These are phyloP conservation scores for Orthosia gothica DNA, from an alignment of 2,888 invertebrate species.

Conservation along the genomic window DNA sequence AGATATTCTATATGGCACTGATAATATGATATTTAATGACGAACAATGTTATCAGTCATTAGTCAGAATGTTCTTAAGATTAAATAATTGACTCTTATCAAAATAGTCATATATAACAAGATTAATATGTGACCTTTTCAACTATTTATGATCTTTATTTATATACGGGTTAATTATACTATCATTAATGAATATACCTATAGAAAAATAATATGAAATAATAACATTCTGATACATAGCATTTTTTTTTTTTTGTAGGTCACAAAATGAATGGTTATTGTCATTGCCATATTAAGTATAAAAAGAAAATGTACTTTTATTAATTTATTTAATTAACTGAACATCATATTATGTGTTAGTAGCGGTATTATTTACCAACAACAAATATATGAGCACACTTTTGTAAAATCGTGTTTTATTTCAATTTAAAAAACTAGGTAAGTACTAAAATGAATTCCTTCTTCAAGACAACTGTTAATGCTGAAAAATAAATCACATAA, in stretches of 20 bases:
- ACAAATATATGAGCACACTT: constrained; percentile 79
- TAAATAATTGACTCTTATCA: background rate
- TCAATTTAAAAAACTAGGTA: background rate
- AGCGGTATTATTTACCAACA: constrained; percentile 67
- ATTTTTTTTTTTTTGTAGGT: background rate
- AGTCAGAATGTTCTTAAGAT: background rate
- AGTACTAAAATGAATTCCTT: background rate
- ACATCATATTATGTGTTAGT: constrained; percentile 36
- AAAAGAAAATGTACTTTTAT: background rate
- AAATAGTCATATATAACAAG: background rate
- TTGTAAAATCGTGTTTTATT: constrained; percentile 54
- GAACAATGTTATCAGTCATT: background rate
- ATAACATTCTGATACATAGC: background rate
- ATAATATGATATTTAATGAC: background rate
- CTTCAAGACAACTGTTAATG: background rate
- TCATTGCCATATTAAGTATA: constrained; percentile 3
- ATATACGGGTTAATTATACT: too few relatives aligned
- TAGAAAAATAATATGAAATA: background rate
- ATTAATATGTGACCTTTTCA: background rate
- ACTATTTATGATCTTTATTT: background rate
- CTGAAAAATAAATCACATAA: too few relatives aligned
- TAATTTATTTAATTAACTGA: constrained; percentile 27
- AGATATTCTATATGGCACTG: constrained; percentile 2
- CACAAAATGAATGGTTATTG: background rate
- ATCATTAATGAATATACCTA: too few relatives aligned